A percentile compares a stretch with the other conserved stretches of the same genome.
phyloP scores from a whole-genome alignment of 1,140 invertebrate genomes.

The Calliphora vicina region DNA sequence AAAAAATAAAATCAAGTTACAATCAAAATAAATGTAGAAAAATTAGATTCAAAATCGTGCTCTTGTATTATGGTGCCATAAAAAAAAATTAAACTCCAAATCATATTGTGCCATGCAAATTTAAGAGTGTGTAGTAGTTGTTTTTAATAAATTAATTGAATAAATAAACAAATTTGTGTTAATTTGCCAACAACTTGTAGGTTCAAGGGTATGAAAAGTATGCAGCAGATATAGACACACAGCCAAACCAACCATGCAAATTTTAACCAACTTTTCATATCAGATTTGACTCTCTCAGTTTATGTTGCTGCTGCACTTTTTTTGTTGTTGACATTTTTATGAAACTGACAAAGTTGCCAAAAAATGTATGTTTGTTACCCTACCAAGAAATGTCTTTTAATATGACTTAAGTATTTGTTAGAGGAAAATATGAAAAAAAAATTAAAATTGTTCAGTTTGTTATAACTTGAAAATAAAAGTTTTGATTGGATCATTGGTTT shows the following conservation, averaged over 20 bases:
- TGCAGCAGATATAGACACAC: neutral
- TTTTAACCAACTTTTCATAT: neutral
- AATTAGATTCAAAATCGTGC: neutral
- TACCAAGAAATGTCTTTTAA: too few species aligned
- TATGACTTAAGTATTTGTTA: too few species aligned
- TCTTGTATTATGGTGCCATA: neutral
- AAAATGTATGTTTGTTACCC: too few species aligned
- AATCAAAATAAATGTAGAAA: neutral
- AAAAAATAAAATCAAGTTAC: neutral
- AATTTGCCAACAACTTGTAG: slow-evolving; percentile 12
- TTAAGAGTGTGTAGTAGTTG: neutral
- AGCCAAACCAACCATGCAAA: neutral
- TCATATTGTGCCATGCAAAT: neutral
- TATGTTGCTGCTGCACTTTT: neutral
- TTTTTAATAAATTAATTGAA: slow-evolving; percentile 26
- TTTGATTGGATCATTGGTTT: too few species aligned
- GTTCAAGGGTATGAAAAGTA: neutral
- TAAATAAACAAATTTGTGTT: slow-evolving; percentile 35
- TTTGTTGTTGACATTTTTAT: neutral
- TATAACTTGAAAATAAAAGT: too few species aligned
- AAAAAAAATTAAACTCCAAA: neutral
- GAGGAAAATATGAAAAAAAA: too few species aligned
- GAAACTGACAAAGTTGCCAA: too few species aligned
- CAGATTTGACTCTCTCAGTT: neutral
- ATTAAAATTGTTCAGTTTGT: too few species aligned